Evolutionary conservation across 2,113 vertebrate genomes (phyloP), one percentile per base, ranked within the genome.

Genomic region (Alouatta palliata): DNA sequence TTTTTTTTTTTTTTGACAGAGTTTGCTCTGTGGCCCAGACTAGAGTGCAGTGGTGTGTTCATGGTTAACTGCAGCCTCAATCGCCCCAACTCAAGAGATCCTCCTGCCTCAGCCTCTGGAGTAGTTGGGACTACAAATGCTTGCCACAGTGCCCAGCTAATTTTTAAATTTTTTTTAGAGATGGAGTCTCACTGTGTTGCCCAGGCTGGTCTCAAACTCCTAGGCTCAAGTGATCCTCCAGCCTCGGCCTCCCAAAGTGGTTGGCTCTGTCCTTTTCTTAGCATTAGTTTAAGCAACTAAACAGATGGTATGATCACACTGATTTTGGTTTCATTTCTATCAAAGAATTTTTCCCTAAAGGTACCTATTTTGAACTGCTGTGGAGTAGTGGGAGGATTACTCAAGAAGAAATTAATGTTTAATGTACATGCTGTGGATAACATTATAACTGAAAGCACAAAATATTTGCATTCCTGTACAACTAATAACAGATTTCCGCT

Each of bases 341-440:
- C 45, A 70, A 91, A 52, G 82, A 8, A 23, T 81, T 91, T 93
- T 85, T 54, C 66, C 47, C 58, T n/a, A 25, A 95, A 49, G 71
- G 16, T 37, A 83, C 6, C 35, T 82, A 43, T 94, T 94, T 91
- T 76, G 35, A 80, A 54, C n/a, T 93, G 32, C 43, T 88, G 11
- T 49, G 3, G 35, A 5, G 4, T 43, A 4, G 14, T 14, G 11
- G 6, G 37, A 86, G 20, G 27, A 91, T 87, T 58, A 37, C 20
- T 95, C 40, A 64, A 81, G 19, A 80, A 49, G 64, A 87, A 30
- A 89, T 94, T 76, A 91, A 90, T 88, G 87, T 70, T 91, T 49
- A 71, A 90, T 52, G 27, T 35, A 9, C 5, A 47, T 35, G 56
- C 43, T 71, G 45, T 93, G 16, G n/a, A 76, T 88, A 93, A 79